Percentiles rank a stretch among this genome's conserved stretches.
Conservation (phyloP, 2,888 invertebrate genomes). For the Tryphoninae sp. region DNA sequence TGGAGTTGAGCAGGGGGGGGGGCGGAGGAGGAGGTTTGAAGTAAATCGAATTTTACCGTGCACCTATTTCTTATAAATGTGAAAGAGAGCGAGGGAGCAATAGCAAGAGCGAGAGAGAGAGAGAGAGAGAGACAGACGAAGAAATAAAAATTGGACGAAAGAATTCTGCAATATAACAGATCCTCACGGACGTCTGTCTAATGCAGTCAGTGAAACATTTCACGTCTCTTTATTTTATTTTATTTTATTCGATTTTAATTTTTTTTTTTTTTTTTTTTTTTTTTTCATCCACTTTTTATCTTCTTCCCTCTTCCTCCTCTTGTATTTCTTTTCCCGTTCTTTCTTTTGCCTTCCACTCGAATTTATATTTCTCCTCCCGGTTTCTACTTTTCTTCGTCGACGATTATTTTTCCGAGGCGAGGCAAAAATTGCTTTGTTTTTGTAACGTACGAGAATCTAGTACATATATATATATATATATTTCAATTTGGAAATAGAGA, state of each 20-base stretch:
- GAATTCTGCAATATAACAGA: slow-evolving; percentile 55
- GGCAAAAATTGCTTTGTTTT: slow-evolving; percentile 47
- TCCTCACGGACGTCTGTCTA: slow-evolving; percentile 52
- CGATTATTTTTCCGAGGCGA: slow-evolving; percentile 49
- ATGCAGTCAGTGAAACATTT: slow-evolving; percentile 55
- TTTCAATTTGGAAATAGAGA: not conserved
- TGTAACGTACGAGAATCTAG: not conserved
- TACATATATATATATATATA: not conserved
- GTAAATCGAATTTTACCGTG: slow-evolving; percentile 63
- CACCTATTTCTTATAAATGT: slow-evolving; percentile 61
- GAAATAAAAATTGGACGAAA: slow-evolving; percentile 59
- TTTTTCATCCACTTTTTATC: slow-evolving; percentile 2
- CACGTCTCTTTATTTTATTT: not conserved
- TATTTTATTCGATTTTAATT: not conserved
- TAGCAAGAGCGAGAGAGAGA: slow-evolving; percentile 66
- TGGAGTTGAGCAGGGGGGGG: not conserved
- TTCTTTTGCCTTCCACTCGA: slow-evolving; percentile 1
- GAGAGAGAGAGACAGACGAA: slow-evolving; percentile 65
- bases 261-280: not conserved
- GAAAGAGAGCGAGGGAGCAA: slow-evolving; percentile 67
- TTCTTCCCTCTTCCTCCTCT: not conserved
- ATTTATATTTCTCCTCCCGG: slow-evolving; percentile 35
- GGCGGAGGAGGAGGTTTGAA: slow-evolving; percentile 9
- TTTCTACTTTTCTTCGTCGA: slow-evolving; percentile 43
- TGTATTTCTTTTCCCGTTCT: slow-evolving; percentile 2